A percentile compares a stretch with the other conserved stretches of the same genome.
phyloP scores from a whole-genome alignment of 2,888 invertebrate species.

The Rotaria sp. region DNA sequence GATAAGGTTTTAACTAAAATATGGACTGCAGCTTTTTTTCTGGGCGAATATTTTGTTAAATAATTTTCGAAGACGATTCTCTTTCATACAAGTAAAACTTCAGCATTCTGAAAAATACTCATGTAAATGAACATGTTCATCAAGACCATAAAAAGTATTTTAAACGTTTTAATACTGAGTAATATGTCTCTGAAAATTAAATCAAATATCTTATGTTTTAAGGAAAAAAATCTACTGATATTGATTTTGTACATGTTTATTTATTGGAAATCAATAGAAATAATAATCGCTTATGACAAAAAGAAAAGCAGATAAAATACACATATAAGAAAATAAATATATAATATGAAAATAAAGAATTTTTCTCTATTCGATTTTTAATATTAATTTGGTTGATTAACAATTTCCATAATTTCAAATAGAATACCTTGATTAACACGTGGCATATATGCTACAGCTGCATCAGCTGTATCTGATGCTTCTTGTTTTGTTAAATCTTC shows the following conservation, averaged over 20 bases:
- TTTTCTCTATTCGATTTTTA: background rate
- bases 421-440: constrained; percentile 24
- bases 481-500: constrained; percentile 19
- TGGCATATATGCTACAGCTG: background rate
- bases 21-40: too few relatives aligned
- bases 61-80: too few relatives aligned
- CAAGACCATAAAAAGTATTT: too few relatives aligned
- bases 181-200: too few relatives aligned
- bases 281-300: background rate
- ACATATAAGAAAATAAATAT: background rate
- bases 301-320: background rate
- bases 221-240: too few relatives aligned
- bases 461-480: constrained; percentile 21
- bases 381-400: background rate
- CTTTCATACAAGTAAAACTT: too few relatives aligned
- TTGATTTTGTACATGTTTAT: background rate
- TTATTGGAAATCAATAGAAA: background rate
- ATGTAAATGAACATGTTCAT: too few relatives aligned
- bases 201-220: too few relatives aligned
- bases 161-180: too few relatives aligned
- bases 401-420: constrained; percentile 22
- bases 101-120: too few relatives aligned
- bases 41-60: too few relatives aligned
- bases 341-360: background rate
- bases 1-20: too few relatives aligned